Percentiles rank a stretch among this genome's conserved stretches.
phyloP scores from a whole-genome alignment of 2,888 invertebrate species.

The Adineta ricciae region DNA sequence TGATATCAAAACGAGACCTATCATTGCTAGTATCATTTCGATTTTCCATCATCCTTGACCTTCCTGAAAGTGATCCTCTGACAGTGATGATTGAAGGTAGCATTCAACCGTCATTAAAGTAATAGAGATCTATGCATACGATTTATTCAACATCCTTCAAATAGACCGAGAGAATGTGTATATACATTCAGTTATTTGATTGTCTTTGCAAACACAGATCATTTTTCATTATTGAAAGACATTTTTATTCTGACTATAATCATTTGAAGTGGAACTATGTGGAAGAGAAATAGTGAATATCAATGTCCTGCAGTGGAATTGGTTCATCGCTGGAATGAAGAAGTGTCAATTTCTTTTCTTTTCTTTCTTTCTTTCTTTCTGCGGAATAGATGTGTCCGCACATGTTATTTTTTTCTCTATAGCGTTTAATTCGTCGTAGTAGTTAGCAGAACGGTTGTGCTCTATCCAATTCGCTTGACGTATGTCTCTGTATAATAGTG shows the following conservation, averaged over 20 bases:
- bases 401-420: neutral
- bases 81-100: neutral
- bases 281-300: neutral
- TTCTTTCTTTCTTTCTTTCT: neutral
- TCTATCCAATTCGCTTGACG: neutral
- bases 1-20: neutral
- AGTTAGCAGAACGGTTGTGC: neutral
- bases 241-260: neutral
- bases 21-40: neutral
- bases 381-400: neutral
- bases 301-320: neutral
- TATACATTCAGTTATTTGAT: neutral
- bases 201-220: neutral
- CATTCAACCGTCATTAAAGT: neutral
- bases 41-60: neutral
- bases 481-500: neutral
- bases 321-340: neutral
- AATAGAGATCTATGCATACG: neutral
- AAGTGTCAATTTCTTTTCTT: neutral
- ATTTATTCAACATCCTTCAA: neutral
- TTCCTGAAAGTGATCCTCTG: neutral
- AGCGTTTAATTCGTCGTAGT: neutral
- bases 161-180: neutral
- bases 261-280: neutral
- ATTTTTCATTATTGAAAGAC: neutral